These are phyloP conservation scores for silkworm (Bombyx mori) DNA, from an alignment of 1,140 invertebrate species.

Conservation along the genomic window ASM3026992v2 NC_085114.1:8725001-8725500, in stretches of 20 bases:
- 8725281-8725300: neutral
- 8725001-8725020: slow-evolving; percentile 30
- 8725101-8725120: slow-evolving; percentile 15
- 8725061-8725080: slow-evolving; percentile 19
- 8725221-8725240: slow-evolving; percentile 1
- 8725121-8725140: slow-evolving; percentile 30
- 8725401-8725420: too few relatives aligned
- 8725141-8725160: slow-evolving; percentile 33
- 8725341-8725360: too few relatives aligned
- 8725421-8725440: too few relatives aligned
- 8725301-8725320: too few relatives aligned
- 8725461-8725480: too few relatives aligned
- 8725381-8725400: too few relatives aligned
- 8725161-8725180: slow-evolving; percentile 40
- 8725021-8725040: slow-evolving; percentile 31
- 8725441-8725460: too few relatives aligned
- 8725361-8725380: neutral
- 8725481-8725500: too few relatives aligned
- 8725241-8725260: too few relatives aligned
- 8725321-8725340: too few relatives aligned
- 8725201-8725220: slow-evolving; percentile 29
- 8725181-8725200: slow-evolving; percentile 25
- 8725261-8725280: too few relatives aligned
- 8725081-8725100: slow-evolving; percentile 21
- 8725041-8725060: slow-evolving; percentile 21